Percentiles rank a stretch among this genome's conserved stretches.
Conservation (phyloP, 2,797 vertebrate genomes). For the Cichlasoma orientale region DNA sequence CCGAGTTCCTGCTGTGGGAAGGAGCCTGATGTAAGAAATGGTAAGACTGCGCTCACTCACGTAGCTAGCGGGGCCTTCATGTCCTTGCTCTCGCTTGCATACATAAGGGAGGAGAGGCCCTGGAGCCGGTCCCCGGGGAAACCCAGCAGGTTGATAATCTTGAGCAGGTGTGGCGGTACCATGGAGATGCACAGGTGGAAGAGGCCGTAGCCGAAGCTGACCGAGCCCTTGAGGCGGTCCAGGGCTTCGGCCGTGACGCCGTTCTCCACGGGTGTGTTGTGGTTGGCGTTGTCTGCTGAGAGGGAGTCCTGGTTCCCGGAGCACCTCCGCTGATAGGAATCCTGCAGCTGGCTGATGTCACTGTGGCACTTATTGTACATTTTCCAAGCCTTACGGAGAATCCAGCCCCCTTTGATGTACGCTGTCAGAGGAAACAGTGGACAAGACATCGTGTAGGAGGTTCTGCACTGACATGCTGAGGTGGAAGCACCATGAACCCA, state of each 20-base stretch:
- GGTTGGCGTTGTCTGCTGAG: slow-evolving; percentile 89
- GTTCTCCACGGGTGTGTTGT: slow-evolving; percentile 80
- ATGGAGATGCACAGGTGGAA: slow-evolving; percentile 99
- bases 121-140: slow-evolving; percentile 98
- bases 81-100: slow-evolving; percentile 99
- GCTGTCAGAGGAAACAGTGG: slow-evolving; percentile 74
- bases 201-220: slow-evolving; percentile 99
- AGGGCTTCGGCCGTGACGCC: slow-evolving; percentile 84
- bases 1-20: neutral
- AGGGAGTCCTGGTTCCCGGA: slow-evolving; percentile 83
- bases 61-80: slow-evolving; percentile 99
- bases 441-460: neutral
- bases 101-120: slow-evolving; percentile 95
- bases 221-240: slow-evolving; percentile 97
- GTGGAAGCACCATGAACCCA: neutral
- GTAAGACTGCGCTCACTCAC: slow-evolving; percentile 84
- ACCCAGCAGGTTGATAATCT: slow-evolving; percentile 99
- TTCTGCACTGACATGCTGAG: neutral
- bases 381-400: slow-evolving; percentile 99
- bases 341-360: slow-evolving; percentile 96
- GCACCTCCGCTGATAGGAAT: slow-evolving; percentile 85
- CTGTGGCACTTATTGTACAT: slow-evolving; percentile 98
- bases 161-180: slow-evolving; percentile 99
- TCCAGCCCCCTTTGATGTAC: slow-evolving; percentile 99
- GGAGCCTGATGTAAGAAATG: neutral